phyloP scores from a whole-genome alignment of 2,113 vertebrate species.

The Cyanoderma ruficeps region DNA sequence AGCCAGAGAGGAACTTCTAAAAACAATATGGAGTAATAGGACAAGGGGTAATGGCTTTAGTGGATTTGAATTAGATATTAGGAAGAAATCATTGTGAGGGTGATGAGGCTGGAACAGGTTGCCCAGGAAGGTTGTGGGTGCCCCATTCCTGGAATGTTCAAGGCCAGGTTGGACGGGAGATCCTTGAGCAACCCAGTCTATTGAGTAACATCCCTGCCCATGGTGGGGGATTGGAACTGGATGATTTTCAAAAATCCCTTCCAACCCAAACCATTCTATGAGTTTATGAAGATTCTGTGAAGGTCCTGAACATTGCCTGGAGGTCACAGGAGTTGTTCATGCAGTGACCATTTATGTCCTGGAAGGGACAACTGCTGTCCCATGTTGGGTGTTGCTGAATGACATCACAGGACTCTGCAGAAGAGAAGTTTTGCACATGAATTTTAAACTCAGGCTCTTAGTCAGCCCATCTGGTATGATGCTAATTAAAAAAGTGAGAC shows the following conservation, averaged over 20 bases:
- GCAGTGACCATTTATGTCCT: background rate
- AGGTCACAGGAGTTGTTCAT: background rate
- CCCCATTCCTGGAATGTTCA: background rate
- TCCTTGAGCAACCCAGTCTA: background rate
- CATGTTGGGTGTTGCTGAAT: background rate
- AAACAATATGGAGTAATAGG: background rate
- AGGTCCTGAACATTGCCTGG: background rate
- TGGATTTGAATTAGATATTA: background rate
- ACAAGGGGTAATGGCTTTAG: background rate
- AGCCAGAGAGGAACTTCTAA: background rate
- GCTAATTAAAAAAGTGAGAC: constrained; percentile 46
- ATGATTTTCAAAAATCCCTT: background rate
- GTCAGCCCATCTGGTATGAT: constrained; percentile 46
- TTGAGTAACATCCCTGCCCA: background rate
- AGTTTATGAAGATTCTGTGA: background rate
- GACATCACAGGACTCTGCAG: background rate
- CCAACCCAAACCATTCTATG: background rate
- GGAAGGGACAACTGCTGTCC: background rate
- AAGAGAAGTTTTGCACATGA: background rate
- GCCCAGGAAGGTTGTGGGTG: background rate
- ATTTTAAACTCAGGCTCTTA: constrained; percentile 16
- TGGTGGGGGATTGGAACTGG: background rate
- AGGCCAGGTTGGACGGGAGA: background rate
- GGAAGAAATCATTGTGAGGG: background rate
- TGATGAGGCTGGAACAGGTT: background rate